Conservation (phyloP, 2,113 vertebrate species). For the Xyrauchen texanus region DNA sequence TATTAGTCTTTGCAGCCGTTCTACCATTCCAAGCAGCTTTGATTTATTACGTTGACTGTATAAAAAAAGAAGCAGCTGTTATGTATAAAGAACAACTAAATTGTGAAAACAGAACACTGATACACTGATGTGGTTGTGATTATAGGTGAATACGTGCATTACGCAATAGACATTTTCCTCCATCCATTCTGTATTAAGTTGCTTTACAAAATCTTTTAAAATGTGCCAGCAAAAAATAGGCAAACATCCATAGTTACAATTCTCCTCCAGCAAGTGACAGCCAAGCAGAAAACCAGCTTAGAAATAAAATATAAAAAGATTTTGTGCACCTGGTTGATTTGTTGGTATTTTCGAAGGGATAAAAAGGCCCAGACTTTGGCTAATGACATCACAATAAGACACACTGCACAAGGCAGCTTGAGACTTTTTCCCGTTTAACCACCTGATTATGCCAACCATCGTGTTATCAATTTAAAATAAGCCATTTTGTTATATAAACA, state of each 20-base stretch:
- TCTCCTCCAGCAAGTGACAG: conserved; percentile 7
- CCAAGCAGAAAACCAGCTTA: neutral
- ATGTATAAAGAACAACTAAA: neutral
- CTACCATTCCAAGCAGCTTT: neutral
- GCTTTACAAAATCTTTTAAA: neutral
- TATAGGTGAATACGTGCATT: conserved; percentile 13
- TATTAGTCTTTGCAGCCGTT: neutral
- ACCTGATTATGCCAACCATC: conserved; percentile 20
- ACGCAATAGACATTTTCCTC: neutral
- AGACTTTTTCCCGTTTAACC: conserved; percentile 22
- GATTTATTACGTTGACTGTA: conserved; percentile 1
- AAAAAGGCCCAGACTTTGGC: neutral
- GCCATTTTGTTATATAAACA: conserved; percentile 24
- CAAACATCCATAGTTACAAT: neutral
- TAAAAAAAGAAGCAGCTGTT: too few species aligned
- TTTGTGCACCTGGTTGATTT: neutral
- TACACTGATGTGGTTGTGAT: conserved; percentile 3
- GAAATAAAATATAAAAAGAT: neutral
- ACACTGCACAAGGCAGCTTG: neutral
- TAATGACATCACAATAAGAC: conserved; percentile 2
- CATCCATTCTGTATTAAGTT: neutral
- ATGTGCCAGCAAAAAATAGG: conserved; percentile 18
- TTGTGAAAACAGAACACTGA: conserved; percentile 2
- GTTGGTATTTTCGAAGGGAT: neutral
- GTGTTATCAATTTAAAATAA: conserved; percentile 34